phyloP scores from a whole-genome alignment of 1,140 invertebrate species.

The Homarus americanus region DNA sequence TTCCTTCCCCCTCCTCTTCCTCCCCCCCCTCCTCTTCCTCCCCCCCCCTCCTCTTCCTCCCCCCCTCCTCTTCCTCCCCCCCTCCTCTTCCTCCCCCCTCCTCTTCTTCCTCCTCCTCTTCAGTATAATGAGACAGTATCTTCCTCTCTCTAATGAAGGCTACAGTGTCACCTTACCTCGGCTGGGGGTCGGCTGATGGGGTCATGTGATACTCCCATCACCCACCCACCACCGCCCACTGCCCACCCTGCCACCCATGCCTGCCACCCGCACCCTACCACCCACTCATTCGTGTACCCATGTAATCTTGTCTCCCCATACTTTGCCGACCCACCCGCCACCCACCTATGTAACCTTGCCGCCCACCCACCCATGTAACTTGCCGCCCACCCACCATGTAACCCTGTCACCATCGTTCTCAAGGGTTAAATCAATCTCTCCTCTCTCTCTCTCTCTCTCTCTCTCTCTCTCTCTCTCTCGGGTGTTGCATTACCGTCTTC shows the following conservation, averaged over 20 bases:
- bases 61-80: no score
- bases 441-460: background rate
- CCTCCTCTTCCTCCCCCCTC: no score
- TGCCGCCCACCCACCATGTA: background rate
- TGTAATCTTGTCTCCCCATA: background rate
- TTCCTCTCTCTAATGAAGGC: background rate
- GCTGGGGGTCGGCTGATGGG: background rate
- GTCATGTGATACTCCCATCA: background rate
- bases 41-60: background rate
- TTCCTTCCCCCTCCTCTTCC: background rate
- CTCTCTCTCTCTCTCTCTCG: no score
- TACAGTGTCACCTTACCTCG: background rate
- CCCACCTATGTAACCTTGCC: background rate
- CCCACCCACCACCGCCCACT: no score
- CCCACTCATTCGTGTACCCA: background rate
- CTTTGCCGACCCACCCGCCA: background rate
- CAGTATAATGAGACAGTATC: background rate
- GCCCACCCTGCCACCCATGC: background rate
- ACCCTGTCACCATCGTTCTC: background rate
- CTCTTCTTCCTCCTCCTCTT: no score
- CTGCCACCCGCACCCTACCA: background rate
- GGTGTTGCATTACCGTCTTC: background rate
- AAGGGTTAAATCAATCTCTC: background rate
- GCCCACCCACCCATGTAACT: background rate
- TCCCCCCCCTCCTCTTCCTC: background rate